Base-by-base conservation (phyloP, 2,888 invertebrate genomes). In the Altica lythri region DNA sequence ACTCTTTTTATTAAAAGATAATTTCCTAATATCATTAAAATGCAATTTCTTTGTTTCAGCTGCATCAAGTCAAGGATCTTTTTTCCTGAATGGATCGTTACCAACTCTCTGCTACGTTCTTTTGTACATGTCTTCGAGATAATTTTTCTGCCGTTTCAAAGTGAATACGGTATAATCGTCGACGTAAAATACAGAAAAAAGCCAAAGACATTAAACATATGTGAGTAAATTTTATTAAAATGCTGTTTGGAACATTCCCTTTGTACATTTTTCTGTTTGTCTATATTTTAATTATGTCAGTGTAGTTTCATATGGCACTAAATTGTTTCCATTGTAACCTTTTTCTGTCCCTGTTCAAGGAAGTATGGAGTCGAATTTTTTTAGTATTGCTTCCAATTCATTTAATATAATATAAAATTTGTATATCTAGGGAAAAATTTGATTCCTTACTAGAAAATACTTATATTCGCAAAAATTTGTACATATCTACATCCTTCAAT, bases 281-380 rank as follows among this genome's bases (percentile, higher is more conserved):
- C 14, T 46, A 42, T n/a, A 29, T 50, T 42, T 25, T 22, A 35
- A 38, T 55, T 55, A 53, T 50, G 38, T 53, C 35, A 38, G 60
- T 59, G 72, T 71, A 70, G 72, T 72, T 72, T 72, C 72, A 64
- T 69, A 72, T 69, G 72, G 72, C 72, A 70, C 72, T 72, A 71
- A 71, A 60, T 64, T 63, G 51, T 42, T 57, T 60, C 57, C 48
- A 38, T 35, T 42, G 65, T 66, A 68, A 29, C 16, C n/a, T 35
- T 53, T 38, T 53, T 53, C 29, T 48, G 35, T 18, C 6, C n/a
- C n/a, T n/a, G n/a, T n/a, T n/a, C n/a, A n/a, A n/a, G n/a, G n/a
- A n/a, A n/a, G n/a, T n/a, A n/a, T 37, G 37, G 43, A 53, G 42
- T 43, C 53, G 43, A 19, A 35, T 43, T 51, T 35, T 6, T 17